Base-by-base conservation (phyloP, 2,888 invertebrate genomes). In the Dinocampus coccinellae region DNA sequence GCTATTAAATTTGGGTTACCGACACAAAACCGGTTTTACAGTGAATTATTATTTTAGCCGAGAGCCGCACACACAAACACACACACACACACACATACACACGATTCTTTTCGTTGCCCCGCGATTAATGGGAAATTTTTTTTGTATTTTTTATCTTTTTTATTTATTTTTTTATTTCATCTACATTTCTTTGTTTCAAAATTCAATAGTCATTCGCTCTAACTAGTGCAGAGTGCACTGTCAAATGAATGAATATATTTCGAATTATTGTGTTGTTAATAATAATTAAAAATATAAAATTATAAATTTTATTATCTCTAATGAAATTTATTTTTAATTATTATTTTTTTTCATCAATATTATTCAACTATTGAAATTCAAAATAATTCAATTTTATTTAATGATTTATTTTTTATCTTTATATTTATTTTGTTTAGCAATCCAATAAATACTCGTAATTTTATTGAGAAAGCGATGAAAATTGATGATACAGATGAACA, bases 1-100 rank as follows among this genome's bases (percentile, higher is more conserved):
- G 66, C 66, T 71, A 71, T 71, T 71, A 71, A 71, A 71, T 71
- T 67, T 61, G 55, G 66, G 66, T 71, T 71, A 67, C 71, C 62
- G 71, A 71, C 66, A 47, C 47, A 66, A 71, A 71, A 71, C 66
- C 66, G 66, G 62, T 71, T 71, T 62, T 22, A 29, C 22, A 53
- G 71, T 71, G 71, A 71, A 71, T 71, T 66, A 71, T 69, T 71
- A 62, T 71, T 71, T 71, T 42, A 71, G 42, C 61, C 62, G 6
- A 20, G 47, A 47, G 47, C 58, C 58, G 57, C 61, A 36, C 60
- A 53, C 60, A n/a, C n/a, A n/a, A n/a, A n/a, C n/a, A n/a, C n/a
- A n/a, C n/a, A n/a, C n/a, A 36, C 36, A 62, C 34, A 57, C n/a
- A 55, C 24, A 55, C 22, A 29, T 7, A 55, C 11, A 57, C 9